Evolutionary conservation across 2,113 vertebrate genomes (phyloP), one percentile per base, ranked within the genome.

Genomic region (Chitala chitala): DNA sequence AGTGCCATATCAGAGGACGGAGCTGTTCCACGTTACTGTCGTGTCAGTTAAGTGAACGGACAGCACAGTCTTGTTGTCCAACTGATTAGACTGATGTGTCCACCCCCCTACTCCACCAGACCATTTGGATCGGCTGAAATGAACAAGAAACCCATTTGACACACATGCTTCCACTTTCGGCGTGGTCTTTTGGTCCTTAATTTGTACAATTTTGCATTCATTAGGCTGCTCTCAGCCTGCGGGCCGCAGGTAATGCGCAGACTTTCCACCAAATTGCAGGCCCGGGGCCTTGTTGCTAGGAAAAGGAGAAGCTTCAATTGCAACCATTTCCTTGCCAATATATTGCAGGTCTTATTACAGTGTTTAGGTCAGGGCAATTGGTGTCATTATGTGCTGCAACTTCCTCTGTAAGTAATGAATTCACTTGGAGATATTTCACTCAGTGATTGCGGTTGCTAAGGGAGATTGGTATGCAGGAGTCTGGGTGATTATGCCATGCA

Each of bases 401-500:
- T 95, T 96, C 95, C 94, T 95, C 89, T 92, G 84, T 88, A 89
- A 92, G 92, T 95, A 94, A 95, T 90, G 94, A 92, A 95, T 96
- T 95, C 95, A 94, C 90, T 89, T 84, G n/a, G 61, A 91, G 92
- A 90, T 94, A 91, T 94, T 93, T 94, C 89, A 90, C 89, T 90
- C 88, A 89, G 87, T 87, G 86, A 94, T 93, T 94, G 91, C 90
- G 88, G 95, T 94, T 94, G 91, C 93, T 89, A 91, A 90, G 91
- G 87, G 92, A 94, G 90, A 88, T 84, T 84, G 92, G 92, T 91
- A 92, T 90, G 91, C 91, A 91, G 91, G 91, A n/a, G n/a, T n/a
- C n/a, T n/a, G 90, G 84, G 86, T 90, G 87, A 89, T 88, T 88
- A 87, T 79, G 83, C 80, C 80, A 82, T 85, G 85, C 77, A 82